Evolutionary conservation across 1,140 invertebrate genomes (phyloP), one percentile per base, ranked within the genome.

Genomic region (Acyrthosiphon pisum): DNA sequence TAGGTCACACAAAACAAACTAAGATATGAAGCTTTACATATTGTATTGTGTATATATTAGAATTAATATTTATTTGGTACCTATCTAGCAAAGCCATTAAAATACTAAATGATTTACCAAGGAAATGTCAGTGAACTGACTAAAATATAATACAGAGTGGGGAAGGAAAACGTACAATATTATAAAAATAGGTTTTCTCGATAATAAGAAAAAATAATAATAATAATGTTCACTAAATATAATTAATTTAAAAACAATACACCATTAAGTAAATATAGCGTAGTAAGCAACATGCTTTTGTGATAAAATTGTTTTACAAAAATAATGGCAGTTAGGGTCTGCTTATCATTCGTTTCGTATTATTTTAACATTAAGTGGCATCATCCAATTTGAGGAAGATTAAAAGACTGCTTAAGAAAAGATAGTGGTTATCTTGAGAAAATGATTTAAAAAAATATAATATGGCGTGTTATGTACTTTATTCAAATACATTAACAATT

Each of bases 121-220:
- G n/a, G 1, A 76, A 76, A 76, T 76, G 3, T 76, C 14, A 4
- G 4, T 76, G 60, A 76, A 76, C 30, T 35, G 60, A 35, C 60
- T 18, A 76, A 76, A 76, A 76, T 76, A n/a, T 76, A 76, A 76
- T 76, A 76, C n/a, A 76, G 60, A 76, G 60, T 76, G 30, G n/a
- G 60, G 60, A n/a, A 76, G n/a, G 11, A n/a, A 76, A 68, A 76
- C n/a, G 0, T n/a, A 76, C 30, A n/a, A 76, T 76, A 41, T n/a
- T 76, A 6, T 41, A 35, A 76, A 76, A 76, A 76, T n/a, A 76
- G n/a, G 3, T n/a, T 76, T 35, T 76, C 60, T 35, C 30, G 1
- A 68, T 30, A 68, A n/a, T 68, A 30, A 30, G 9, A 68, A 30
- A 68, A 68, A 11, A 68, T 68, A 68, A 18, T 76, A 14, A n/a